Base-by-base conservation (phyloP, 2,113 vertebrate species). In the Platichthys flesus region DNA sequence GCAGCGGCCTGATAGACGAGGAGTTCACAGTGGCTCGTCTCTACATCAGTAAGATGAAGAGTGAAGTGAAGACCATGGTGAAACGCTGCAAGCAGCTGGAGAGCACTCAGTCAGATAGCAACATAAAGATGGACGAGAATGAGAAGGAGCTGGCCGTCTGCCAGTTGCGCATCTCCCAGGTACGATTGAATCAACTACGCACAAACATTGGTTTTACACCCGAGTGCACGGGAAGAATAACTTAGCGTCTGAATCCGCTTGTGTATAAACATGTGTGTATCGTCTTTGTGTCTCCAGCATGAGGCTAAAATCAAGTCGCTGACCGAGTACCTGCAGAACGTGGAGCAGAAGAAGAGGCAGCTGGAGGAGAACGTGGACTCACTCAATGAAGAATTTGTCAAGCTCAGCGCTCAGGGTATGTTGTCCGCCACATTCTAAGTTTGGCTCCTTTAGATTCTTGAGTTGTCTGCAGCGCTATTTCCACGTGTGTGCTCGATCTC, bases 1-100 rank as follows among this genome's bases (percentile, higher is more conserved):
- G 97, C 86, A 98, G 96, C 73, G 97, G 97, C 24, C 94, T 98
- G 94, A 97, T 98, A 67, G 97, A 98, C 64, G 97, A 98, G 91
- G 97, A 99, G 90, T 99, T 99, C 89, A 99, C 97, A 0, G 97
- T 99, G 20, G 97, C 97, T 0, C 95, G 97, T 54, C 94, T 99
- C 47, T 98, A 98, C 86, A 97, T 99, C 77, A 99, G 97, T 72
- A 99, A 99, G 92, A 96, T 99, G 97, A 99, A 99, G 90, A 97
- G 97, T 0, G 97, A 99, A 91, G 97, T 99, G 58, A 99, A 98
- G 89, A 96, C 95, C 31, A 97, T 99, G 97, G 97, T 96, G 28
- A 98, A 98, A 68, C 96, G 97, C 70, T 97, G 97, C 91, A 97
- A 96, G 59, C 97, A 98, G 87, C 90, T 98, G 85, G 97, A 98